Percentiles rank a stretch among this genome's conserved stretches.
Conservation (phyloP, 1,140 invertebrate species). For the Hydropsyche tenuis region DNA sequence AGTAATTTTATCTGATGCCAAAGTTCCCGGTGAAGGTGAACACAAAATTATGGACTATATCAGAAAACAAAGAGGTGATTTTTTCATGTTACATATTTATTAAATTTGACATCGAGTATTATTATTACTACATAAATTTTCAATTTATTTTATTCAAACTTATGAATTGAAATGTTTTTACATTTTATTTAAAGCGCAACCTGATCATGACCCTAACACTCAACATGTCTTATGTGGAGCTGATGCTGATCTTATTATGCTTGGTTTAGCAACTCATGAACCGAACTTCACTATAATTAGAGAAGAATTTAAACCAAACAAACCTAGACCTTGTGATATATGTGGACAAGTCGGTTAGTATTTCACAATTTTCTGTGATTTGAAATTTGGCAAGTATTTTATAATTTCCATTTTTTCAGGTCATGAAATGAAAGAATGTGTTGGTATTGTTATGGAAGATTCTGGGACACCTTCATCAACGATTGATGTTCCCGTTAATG, state of each 20-base stretch:
- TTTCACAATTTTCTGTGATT: neutral
- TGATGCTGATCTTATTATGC: conserved; percentile 98
- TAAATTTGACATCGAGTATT: neutral
- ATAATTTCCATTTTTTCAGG: conserved; percentile 60
- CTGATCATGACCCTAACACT: conserved; percentile 97
- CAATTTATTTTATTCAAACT: conserved; percentile 12
- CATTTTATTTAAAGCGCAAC: conserved; percentile 70
- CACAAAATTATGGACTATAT: conserved; percentile 99
- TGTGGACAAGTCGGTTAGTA: conserved; percentile 86
- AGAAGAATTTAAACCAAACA: conserved; percentile 98
- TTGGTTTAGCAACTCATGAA: conserved; percentile 98
- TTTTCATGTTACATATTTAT: conserved; percentile 17
- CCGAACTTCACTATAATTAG: conserved; percentile 97
- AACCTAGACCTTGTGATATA: conserved; percentile 94
- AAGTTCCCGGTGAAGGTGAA: conserved; percentile 98
- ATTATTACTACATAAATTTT: neutral
- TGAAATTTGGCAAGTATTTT: neutral
- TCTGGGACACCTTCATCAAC: conserved; percentile 57
- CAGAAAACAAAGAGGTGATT: conserved; percentile 83
- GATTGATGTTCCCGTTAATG: conserved; percentile 71
- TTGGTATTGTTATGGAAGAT: conserved; percentile 67
- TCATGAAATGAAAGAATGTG: conserved; percentile 96
- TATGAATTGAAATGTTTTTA: too few species aligned
- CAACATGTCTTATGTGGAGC: conserved; percentile 98
- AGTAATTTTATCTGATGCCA: conserved; percentile 97